A percentile compares a stretch with the other conserved stretches of the same genome.
Evolutionary conservation across 1,140 invertebrate species (phyloP).

Genomic region (Drosophila tani): DNA sequence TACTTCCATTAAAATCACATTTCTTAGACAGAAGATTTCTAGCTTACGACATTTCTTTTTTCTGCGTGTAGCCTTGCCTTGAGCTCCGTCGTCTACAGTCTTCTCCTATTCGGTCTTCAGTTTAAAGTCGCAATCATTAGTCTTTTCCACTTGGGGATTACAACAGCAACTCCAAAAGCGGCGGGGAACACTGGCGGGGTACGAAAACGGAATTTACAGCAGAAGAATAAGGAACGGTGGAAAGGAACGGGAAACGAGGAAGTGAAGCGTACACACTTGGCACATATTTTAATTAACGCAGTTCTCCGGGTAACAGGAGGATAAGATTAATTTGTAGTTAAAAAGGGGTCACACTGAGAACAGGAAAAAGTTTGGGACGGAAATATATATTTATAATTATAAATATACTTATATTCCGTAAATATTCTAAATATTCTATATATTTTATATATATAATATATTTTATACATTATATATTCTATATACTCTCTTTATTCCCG

Average conservation of each 20-base stretch:
- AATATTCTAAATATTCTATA: too few species aligned
- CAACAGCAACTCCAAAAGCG: neutral
- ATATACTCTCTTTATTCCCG: too few species aligned
- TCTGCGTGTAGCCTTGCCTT: neutral
- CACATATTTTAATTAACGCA: slow-evolving; percentile 69
- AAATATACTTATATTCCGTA: too few species aligned
- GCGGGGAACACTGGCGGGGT: neutral
- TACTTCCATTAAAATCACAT: too few species aligned
- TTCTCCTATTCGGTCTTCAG: slow-evolving; percentile 8
- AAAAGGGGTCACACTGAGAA: neutral
- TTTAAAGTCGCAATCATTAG: slow-evolving; percentile 59
- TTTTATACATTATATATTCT: too few species aligned
- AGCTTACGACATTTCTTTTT: neutral
- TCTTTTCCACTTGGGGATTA: slow-evolving; percentile 39
- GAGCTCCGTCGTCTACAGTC: slow-evolving; percentile 22
- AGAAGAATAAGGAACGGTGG: neutral
- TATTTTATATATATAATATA: too few species aligned
- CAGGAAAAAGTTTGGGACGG: neutral
- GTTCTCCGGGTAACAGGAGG: slow-evolving; percentile 2
- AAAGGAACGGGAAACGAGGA: neutral
- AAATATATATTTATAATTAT: too few species aligned
- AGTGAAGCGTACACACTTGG: slow-evolving; percentile 46
- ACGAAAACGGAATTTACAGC: slow-evolving; percentile 12
- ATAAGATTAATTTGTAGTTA: slow-evolving; percentile 18
- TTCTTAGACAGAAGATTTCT: neutral